Conservation (phyloP, 1,140 invertebrate species). For the Calliphora vicina region DNA sequence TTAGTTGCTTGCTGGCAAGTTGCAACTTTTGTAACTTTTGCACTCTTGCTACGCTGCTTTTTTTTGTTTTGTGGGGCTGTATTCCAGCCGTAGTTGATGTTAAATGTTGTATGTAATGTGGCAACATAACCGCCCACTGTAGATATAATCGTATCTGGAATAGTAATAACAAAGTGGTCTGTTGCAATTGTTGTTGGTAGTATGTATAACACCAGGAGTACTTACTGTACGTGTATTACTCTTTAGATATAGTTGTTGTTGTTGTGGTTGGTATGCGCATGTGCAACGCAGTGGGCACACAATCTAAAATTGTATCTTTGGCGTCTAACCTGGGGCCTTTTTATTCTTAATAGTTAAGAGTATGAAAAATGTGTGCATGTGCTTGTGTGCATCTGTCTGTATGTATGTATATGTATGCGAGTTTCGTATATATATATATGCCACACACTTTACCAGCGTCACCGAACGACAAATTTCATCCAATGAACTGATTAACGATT, state of each 20-base stretch:
- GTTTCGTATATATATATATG: background rate
- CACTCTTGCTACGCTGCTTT: background rate
- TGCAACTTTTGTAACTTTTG: background rate
- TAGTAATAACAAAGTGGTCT: constrained; percentile 24
- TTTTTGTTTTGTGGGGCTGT: background rate
- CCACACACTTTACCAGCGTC: background rate
- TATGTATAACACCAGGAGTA: constrained; percentile 4
- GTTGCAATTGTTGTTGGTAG: constrained; percentile 21
- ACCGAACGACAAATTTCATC: background rate
- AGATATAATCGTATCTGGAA: constrained; percentile 11
- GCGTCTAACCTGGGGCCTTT: constrained; percentile 60
- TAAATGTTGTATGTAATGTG: constrained; percentile 3
- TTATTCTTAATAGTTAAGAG: constrained; percentile 25
- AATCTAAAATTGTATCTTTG: constrained; percentile 63
- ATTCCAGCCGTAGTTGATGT: background rate
- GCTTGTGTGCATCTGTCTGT: background rate
- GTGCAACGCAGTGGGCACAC: constrained; percentile 58
- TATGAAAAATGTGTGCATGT: background rate
- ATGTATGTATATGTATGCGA: background rate
- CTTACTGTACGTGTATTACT: background rate
- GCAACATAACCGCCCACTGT: constrained; percentile 33
- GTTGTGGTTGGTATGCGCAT: constrained; percentile 51
- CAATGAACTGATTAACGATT: background rate
- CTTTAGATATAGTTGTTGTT: no score
- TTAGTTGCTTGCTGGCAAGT: background rate